These are phyloP conservation scores for Tragelaphus eurycerus DNA, from an alignment of 2,797 vertebrate species.

Conservation along the genomic window DNA sequence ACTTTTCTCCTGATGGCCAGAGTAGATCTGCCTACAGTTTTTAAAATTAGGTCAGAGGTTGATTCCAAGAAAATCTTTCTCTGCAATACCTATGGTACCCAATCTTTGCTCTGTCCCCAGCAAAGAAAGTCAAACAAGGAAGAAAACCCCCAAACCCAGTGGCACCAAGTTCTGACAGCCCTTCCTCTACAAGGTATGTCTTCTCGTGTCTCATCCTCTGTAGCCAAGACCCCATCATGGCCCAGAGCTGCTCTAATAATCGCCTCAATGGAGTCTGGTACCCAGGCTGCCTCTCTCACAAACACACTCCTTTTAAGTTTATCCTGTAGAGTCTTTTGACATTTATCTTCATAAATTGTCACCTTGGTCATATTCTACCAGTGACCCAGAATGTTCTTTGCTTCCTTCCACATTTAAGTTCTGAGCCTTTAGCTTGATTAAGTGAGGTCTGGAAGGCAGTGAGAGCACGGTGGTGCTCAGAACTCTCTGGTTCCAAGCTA, in stretches of 20 bases:
- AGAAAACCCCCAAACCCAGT: background rate
- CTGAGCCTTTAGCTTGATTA: background rate
- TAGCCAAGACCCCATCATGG: background rate
- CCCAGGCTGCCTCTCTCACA: background rate
- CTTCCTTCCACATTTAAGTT: background rate
- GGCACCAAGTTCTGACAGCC: background rate
- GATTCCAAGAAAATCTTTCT: background rate
- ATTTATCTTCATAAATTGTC: background rate
- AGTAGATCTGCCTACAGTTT: background rate
- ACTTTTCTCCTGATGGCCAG: background rate
- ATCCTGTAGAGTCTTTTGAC: background rate
- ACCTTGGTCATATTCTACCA: background rate
- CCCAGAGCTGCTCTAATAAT: fast-evolving
- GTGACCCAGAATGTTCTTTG: background rate
- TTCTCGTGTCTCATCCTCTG: background rate
- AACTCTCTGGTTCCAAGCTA: no score
- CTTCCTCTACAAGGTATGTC: background rate
- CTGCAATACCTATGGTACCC: background rate
- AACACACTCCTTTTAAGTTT: background rate
- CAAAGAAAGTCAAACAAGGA: background rate
- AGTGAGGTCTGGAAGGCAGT: background rate
- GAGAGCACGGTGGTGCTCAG: fast-evolving
- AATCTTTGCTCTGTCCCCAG: background rate
- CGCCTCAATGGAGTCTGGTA: background rate
- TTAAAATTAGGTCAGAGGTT: background rate